Conservation (phyloP, 2,797 vertebrate species). For the Lateolabrax maculatus region DNA sequence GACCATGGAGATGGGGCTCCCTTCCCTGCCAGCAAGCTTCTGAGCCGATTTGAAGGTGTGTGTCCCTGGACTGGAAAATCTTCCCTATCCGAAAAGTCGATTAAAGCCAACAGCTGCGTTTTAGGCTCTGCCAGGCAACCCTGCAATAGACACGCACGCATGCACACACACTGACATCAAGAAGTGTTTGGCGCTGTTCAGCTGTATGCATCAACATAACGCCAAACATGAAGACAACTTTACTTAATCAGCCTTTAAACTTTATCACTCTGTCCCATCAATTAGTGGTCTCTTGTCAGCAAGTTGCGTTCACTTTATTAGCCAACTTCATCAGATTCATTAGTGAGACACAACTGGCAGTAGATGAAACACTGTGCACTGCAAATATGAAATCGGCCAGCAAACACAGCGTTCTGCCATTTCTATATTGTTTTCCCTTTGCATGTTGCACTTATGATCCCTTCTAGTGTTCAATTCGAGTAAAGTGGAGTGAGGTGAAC, state of each 20-base stretch:
- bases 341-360: conserved; percentile 67
- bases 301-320: conserved; percentile 63
- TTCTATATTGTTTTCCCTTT: conserved; percentile 11
- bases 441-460: not conserved
- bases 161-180: conserved; percentile 72
- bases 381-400: conserved; percentile 19
- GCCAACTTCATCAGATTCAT: conserved; percentile 74
- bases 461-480: not conserved
- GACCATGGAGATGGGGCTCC: conserved; percentile 78
- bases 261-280: conserved; percentile 63
- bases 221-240: conserved; percentile 67
- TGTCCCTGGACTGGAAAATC: conserved; percentile 84
- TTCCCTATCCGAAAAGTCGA: conserved; percentile 85
- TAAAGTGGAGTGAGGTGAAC: not conserved
- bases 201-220: conserved; percentile 51
- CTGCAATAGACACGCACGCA: conserved; percentile 56
- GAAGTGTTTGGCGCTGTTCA: conserved; percentile 71
- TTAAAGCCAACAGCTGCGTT: conserved; percentile 89
- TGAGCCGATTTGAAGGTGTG: conserved; percentile 87
- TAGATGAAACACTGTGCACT: conserved; percentile 25
- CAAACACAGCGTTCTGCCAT: not conserved
- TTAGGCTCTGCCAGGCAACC: conserved; percentile 84
- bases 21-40: conserved; percentile 81
- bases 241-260: conserved; percentile 73
- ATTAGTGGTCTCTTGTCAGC: conserved; percentile 66